These are phyloP conservation scores for Mylabris phalerata DNA, from an alignment of 1,140 invertebrate species.

Conservation along the genomic window DNA sequence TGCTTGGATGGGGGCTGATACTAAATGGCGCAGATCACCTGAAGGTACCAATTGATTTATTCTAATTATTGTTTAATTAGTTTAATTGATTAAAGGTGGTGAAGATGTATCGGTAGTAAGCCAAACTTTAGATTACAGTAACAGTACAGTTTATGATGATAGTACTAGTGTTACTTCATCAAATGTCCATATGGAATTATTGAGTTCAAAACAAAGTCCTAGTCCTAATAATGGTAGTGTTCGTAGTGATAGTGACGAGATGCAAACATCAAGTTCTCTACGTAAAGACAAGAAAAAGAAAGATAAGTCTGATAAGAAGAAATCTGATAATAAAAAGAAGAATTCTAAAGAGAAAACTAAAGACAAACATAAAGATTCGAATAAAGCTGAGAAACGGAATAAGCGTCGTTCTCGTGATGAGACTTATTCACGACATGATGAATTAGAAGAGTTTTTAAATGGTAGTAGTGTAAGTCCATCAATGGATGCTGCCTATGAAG, in stretches of 20 bases:
- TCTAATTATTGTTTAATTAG: not conserved
- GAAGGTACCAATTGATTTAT: slow-evolving; percentile 40
- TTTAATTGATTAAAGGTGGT: slow-evolving; percentile 33
- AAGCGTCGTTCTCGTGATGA: slow-evolving; percentile 44
- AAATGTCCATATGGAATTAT: slow-evolving; percentile 49
- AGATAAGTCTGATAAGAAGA: slow-evolving; percentile 53
- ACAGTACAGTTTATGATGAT: slow-evolving; percentile 47
- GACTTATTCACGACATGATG: slow-evolving; percentile 45
- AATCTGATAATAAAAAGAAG: slow-evolving; percentile 44
- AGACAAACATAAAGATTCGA: slow-evolving; percentile 42
- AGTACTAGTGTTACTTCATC: slow-evolving; percentile 48
- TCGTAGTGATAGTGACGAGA: slow-evolving; percentile 38
- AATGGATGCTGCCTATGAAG: slow-evolving; percentile 51
- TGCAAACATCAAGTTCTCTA: slow-evolving; percentile 32
- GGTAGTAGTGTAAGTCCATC: slow-evolving; percentile 42
- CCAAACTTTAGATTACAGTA: slow-evolving; percentile 46
- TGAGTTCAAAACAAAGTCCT: slow-evolving; percentile 44
- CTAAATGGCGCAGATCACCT: slow-evolving; percentile 54
- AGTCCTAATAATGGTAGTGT: slow-evolving; percentile 44
- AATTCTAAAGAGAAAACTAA: slow-evolving; percentile 46
- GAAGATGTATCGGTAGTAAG: slow-evolving; percentile 49
- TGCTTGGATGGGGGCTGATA: slow-evolving; percentile 49
- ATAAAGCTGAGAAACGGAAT: slow-evolving; percentile 37
- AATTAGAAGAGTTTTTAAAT: slow-evolving; percentile 62
- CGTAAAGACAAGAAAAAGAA: slow-evolving; percentile 51